Conservation (phyloP, 2,888 invertebrate genomes). For the Sepiola atlantica region DNA sequence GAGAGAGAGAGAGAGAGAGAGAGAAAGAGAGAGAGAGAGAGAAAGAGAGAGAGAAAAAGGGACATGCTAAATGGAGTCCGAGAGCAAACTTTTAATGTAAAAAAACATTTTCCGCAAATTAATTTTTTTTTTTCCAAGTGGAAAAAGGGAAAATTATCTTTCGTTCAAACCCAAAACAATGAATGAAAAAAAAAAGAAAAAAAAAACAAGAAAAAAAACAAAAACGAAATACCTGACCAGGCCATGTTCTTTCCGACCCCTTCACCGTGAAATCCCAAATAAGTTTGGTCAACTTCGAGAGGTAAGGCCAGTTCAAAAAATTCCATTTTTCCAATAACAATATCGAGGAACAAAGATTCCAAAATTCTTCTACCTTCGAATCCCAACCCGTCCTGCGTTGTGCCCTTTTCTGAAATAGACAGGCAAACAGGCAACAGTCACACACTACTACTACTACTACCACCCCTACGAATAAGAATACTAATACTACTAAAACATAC, state of each 20-base stretch:
- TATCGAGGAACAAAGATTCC: neutral
- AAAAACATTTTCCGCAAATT: too few species aligned
- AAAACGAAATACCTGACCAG: neutral
- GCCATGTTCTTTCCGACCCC: neutral
- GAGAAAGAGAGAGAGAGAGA: neutral
- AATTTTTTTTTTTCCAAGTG: too few species aligned
- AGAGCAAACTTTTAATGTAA: too few species aligned
- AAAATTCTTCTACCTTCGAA: neutral
- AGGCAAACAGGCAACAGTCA: neutral
- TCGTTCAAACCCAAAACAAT: too few species aligned
- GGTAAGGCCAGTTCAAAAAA: neutral
- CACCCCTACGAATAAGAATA: too few species aligned
- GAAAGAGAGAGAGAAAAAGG: neutral
- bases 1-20: constrained; percentile 46
- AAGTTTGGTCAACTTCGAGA: neutral
- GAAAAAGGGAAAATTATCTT: too few species aligned
- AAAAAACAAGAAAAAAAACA: neutral
- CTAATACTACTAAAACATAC: too few species aligned
- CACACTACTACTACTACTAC: neutral
- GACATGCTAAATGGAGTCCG: too few species aligned
- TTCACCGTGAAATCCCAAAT: neutral
- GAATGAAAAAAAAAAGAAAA: neutral
- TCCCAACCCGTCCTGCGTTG: neutral
- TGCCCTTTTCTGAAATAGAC: neutral
- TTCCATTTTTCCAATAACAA: neutral